Base-by-base conservation (phyloP, 2,113 vertebrate genomes). In the Tilapia sparmanii region DNA sequence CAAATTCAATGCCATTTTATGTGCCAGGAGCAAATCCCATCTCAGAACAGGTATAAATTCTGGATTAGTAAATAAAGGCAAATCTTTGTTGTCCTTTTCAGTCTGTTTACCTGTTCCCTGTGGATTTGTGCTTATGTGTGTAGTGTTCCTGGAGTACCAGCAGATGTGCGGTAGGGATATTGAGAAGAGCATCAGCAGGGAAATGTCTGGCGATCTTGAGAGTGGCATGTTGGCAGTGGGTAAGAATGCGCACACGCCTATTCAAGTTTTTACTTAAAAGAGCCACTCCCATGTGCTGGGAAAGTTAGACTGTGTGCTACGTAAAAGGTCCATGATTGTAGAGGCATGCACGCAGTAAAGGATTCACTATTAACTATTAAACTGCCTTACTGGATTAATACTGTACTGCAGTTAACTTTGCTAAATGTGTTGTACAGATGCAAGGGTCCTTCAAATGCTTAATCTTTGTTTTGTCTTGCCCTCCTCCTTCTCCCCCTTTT, bases 171-270 rank as follows among this genome's bases (percentile, higher is more conserved):
- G 98, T 84, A 96, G 98, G 55, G 98, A 99, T 92, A 97, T 99
- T 2, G 98, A 99, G 87, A 98, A 97, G 89, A 99, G 98, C 83
- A 98, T 99, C 53, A 79, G 86, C 81, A 97, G 98, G 68, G 99
- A 99, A 90, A 99, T 99, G 98, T 99, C 99, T 3, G 99, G 99
- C 80, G 97, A 99, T 88, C 97, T 99, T 83, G 99, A 99, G 88
- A 97, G 92, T 71, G 98, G 98, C 95, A 99, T 99, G 99, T 38
- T 99, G 95, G 98, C 99, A 26, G 98, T 99, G 68, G 98, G 99
- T 99, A 95, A 91, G 98, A 86, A 78, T 10, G 24, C 8, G 66
- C 52, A 42, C 53, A 35, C 6, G 15, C 13, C 24, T 82, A 19
- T 81, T 82, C 50, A 55, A 42, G 26, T 81, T 26, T 52, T 9